phyloP scores from a whole-genome alignment of 2,113 vertebrate genomes.

The Phasianus colchicus region DNA sequence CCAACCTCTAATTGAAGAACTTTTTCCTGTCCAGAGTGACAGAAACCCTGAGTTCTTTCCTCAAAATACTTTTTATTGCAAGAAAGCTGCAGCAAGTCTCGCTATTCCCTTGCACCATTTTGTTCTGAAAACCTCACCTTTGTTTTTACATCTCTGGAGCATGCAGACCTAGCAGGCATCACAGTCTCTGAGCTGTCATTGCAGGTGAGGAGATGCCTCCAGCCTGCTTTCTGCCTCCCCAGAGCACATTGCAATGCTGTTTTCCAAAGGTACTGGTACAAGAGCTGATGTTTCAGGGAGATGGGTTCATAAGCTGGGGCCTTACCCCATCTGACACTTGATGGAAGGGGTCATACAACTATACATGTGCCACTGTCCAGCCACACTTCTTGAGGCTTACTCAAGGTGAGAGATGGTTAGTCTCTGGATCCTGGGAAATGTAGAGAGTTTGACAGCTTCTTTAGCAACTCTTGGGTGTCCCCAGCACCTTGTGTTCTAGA shows the following conservation, averaged over 20 bases:
- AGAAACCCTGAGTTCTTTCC: background rate
- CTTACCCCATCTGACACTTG: background rate
- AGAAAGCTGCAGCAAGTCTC: background rate
- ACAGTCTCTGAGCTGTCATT: background rate
- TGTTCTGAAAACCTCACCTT: background rate
- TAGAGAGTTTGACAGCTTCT: background rate
- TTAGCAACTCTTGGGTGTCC: background rate
- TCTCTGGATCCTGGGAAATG: background rate
- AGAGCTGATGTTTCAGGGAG: background rate
- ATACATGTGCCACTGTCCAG: background rate
- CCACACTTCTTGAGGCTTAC: background rate
- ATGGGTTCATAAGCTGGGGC: background rate
- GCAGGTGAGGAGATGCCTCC: background rate
- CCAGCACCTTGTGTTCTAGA: accelerated
- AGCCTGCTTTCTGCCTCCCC: background rate
- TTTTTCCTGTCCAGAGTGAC: background rate
- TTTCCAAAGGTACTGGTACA: background rate
- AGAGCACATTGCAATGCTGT: background rate
- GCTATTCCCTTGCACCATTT: background rate
- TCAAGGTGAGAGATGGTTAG: background rate
- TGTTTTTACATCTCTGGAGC: background rate
- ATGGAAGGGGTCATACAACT: background rate
- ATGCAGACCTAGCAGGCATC: background rate
- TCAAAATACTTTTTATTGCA: background rate
- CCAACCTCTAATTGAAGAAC: too few relatives aligned